Conservation (phyloP, 2,888 invertebrate species). For the Chymomyza fuscimana region DNA sequence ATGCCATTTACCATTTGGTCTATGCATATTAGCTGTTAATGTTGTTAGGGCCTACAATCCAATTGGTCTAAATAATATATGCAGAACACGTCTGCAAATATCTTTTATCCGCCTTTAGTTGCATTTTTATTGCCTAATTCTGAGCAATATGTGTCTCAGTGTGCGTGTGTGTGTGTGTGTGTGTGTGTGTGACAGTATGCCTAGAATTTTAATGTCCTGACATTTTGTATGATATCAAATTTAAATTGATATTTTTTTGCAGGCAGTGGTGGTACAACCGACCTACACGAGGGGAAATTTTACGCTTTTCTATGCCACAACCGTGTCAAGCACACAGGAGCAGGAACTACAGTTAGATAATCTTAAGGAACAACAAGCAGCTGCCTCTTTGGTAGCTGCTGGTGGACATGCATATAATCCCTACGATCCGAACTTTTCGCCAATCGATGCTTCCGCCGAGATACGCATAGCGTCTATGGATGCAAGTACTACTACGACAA, state of each 20-base stretch:
- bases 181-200: slow-evolving; percentile 37
- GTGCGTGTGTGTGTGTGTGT: slow-evolving; percentile 44
- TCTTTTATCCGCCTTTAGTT: slow-evolving; percentile 65
- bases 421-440: slow-evolving; percentile 69
- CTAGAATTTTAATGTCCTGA: slow-evolving; percentile 53
- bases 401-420: slow-evolving; percentile 68
- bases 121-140: slow-evolving; percentile 68
- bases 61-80: slow-evolving; percentile 43
- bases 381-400: slow-evolving; percentile 13
- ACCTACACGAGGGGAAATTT: slow-evolving; percentile 78
- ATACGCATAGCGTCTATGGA: slow-evolving; percentile 48
- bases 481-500: slow-evolving; percentile 26
- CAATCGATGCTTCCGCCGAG: slow-evolving; percentile 60
- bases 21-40: neutral
- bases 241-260: slow-evolving; percentile 5
- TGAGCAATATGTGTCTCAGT: slow-evolving; percentile 30
- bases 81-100: slow-evolving; percentile 61
- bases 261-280: slow-evolving; percentile 73
- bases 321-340: slow-evolving; percentile 65
- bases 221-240: slow-evolving; percentile 26
- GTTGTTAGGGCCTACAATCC: slow-evolving; percentile 39
- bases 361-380: slow-evolving; percentile 49
- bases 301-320: slow-evolving; percentile 79
- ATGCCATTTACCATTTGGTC: neutral
- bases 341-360: slow-evolving; percentile 78